Percentiles rank a stretch among this genome's conserved stretches.
These are phyloP conservation scores for Archilochus colubris DNA, from an alignment of 2,113 vertebrate species.

Conservation along the genomic window DNA sequence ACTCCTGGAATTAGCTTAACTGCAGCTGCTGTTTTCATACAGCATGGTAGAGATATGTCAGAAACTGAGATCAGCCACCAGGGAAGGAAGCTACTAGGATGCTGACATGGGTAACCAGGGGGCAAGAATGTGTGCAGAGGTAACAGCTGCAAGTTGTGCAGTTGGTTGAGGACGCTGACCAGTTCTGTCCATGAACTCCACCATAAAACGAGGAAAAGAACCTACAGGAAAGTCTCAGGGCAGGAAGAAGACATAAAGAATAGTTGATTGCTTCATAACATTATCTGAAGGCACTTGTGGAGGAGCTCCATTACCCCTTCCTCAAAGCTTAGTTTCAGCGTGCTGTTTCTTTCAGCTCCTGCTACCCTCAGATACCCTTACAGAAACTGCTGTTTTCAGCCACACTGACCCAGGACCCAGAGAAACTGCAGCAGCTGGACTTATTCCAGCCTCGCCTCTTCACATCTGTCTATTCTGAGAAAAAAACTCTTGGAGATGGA, in stretches of 20 bases:
- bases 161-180: neutral
- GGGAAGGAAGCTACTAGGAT: neutral
- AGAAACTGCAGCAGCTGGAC: conserved; percentile 91
- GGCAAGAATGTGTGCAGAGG: neutral
- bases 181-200: neutral
- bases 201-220: neutral
- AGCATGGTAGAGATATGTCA: neutral
- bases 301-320: neutral
- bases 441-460: conserved; percentile 92
- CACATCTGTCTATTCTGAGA: conserved; percentile 72
- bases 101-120: neutral
- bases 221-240: neutral
- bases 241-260: neutral
- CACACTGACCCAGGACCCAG: conserved; percentile 91
- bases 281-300: neutral
- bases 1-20: neutral
- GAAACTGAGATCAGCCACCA: neutral
- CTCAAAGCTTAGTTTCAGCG: neutral
- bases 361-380: conserved; percentile 85
- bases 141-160: accelerated
- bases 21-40: neutral
- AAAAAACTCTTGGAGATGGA: neutral
- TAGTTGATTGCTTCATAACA: neutral
- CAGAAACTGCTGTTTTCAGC: conserved; percentile 98
- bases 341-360: conserved; percentile 73